Percentiles rank a stretch among this genome's conserved stretches.
Evolutionary conservation across 1,140 invertebrate genomes (phyloP).

Genomic region (Trichonephila inaurata): DNA sequence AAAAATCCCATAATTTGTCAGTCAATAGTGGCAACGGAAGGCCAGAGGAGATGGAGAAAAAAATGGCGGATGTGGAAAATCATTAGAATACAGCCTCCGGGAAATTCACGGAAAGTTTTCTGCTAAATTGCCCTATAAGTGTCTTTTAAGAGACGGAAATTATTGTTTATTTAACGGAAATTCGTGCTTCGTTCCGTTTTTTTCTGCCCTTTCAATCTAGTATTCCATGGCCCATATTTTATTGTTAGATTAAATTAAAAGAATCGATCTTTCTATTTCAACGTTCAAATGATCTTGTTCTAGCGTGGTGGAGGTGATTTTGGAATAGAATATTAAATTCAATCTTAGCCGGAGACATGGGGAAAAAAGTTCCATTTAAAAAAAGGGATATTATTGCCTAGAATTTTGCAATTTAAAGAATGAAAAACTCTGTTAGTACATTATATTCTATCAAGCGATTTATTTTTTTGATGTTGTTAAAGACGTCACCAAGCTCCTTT

Average conservation of each 20-base stretch:
- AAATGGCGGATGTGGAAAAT: slow-evolving; percentile 41
- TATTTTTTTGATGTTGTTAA: too few species aligned
- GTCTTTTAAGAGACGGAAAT: slow-evolving; percentile 56
- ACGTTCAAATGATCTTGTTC: neutral
- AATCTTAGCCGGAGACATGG: neutral
- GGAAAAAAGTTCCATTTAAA: neutral
- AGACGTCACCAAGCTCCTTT: too few species aligned
- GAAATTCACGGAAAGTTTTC: neutral
- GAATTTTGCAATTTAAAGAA: too few species aligned
- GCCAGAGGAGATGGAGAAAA: neutral
- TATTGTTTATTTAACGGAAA: slow-evolving; percentile 65
- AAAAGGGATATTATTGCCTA: too few species aligned
- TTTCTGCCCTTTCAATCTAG: neutral
- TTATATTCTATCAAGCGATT: too few species aligned
- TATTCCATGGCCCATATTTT: neutral
- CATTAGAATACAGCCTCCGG: slow-evolving; percentile 50
- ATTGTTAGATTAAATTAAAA: slow-evolving; percentile 21
- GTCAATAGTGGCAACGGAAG: slow-evolving; percentile 62
- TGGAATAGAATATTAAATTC: neutral
- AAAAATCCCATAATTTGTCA: slow-evolving; percentile 62
- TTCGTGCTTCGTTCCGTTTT: neutral
- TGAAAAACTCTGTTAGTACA: too few species aligned
- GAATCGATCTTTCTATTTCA: neutral
- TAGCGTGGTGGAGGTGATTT: neutral
- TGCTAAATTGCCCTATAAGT: slow-evolving; percentile 62